Conservation (phyloP, 2,888 invertebrate species). For the Calameuta pallipes region DNA sequence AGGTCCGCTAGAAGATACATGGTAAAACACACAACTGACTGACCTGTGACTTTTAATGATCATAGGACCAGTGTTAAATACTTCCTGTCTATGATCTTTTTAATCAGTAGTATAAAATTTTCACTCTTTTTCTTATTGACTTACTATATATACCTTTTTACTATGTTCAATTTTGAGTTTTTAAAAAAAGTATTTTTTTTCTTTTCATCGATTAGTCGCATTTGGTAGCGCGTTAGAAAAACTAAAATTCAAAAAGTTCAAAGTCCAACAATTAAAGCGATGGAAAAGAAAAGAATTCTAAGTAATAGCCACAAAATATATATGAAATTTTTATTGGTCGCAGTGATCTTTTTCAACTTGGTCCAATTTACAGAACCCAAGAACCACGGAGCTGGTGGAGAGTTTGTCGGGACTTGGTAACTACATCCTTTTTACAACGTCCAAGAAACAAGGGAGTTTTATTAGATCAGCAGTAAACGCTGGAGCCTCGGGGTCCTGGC, state of each 20-base stretch:
- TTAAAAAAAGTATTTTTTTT: neutral
- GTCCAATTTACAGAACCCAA: neutral
- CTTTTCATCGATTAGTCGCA: neutral
- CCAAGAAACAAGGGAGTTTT: constrained; percentile 52
- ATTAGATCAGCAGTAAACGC: constrained; percentile 54
- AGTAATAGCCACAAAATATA: neutral
- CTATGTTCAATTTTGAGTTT: neutral
- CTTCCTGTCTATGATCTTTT: constrained; percentile 53
- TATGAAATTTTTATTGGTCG: neutral
- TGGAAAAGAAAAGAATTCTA: neutral
- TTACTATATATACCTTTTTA: neutral
- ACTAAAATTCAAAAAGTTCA: neutral
- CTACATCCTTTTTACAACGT: constrained; percentile 40
- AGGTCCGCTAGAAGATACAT: constrained; percentile 37
- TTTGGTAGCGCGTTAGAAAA: neutral
- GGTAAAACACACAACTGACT: constrained; percentile 44
- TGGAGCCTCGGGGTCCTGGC: constrained; percentile 35
- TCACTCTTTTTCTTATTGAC: neutral
- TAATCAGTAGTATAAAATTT: constrained; percentile 3
- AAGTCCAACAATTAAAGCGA: neutral
- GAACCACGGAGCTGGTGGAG: neutral
- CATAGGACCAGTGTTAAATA: constrained; percentile 49
- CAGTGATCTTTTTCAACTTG: neutral
- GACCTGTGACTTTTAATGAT: constrained; percentile 53
- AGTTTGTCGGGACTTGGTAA: neutral